Percentiles rank a stretch among this genome's conserved stretches.
phyloP scores from a whole-genome alignment of 2,888 invertebrate species.

The Elgonia sp. region DNA sequence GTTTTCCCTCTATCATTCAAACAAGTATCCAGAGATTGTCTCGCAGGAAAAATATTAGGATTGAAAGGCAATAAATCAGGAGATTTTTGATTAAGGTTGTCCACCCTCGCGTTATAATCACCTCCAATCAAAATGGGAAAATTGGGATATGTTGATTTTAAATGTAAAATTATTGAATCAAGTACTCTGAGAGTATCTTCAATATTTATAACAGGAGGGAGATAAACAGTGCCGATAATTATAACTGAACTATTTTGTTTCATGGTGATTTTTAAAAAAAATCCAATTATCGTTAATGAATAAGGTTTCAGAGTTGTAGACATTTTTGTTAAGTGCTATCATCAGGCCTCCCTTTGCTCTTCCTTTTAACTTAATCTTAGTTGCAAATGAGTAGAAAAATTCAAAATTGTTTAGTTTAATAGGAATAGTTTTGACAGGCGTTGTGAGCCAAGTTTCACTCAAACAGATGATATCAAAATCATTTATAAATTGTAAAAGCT shows the following conservation, averaged over 20 bases:
- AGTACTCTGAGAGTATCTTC: not conserved
- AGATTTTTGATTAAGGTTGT: constrained; percentile 4
- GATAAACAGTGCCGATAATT: too few relatives aligned
- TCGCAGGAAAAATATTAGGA: too few relatives aligned
- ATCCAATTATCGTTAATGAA: not conserved
- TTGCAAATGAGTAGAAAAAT: not conserved
- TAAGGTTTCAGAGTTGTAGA: not conserved
- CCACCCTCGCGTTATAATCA: constrained; percentile 15
- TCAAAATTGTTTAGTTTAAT: not conserved
- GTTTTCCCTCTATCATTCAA: not conserved
- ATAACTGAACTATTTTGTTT: too few relatives aligned
- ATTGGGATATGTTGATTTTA: not conserved
- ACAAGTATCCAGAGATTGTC: not conserved
- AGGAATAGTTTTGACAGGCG: not conserved
- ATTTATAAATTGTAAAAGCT: not conserved
- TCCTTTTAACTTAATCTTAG: too few relatives aligned
- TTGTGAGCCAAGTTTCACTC: constrained; percentile 6
- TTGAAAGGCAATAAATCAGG: too few relatives aligned
- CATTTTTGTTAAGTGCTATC: not conserved
- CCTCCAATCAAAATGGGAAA: constrained; percentile 7
- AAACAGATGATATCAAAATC: constrained; percentile 11
- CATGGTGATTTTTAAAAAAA: too few relatives aligned
- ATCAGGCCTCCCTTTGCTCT: not conserved
- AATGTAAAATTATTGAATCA: not conserved
- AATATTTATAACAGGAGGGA: not conserved